A percentile compares a stretch with the other conserved stretches of the same genome.
These are phyloP conservation scores for Ammodytes marinus DNA, from an alignment of 2,113 vertebrate genomes.

Conservation along the genomic window DNA sequence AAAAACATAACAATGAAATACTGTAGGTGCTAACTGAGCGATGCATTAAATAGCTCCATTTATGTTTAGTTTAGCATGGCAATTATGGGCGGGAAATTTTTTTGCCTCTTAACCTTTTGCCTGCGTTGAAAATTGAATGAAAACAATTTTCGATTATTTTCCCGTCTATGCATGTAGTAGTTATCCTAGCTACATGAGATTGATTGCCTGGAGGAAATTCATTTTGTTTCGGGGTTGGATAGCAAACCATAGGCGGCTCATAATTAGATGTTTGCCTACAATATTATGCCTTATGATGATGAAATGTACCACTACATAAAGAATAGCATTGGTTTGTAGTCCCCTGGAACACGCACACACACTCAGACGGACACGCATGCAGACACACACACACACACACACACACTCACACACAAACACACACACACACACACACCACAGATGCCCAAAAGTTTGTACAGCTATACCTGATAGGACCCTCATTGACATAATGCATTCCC, in stretches of 20 bases:
- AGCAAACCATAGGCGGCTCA: conserved; percentile 1
- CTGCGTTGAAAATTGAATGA: background rate
- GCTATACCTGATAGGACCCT: too few species aligned
- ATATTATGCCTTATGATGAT: background rate
- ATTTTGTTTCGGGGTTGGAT: background rate
- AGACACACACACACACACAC: too few species aligned
- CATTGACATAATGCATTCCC: too few species aligned
- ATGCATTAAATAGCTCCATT: background rate
- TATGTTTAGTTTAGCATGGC: background rate
- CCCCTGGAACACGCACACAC: background rate
- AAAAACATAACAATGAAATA: background rate
- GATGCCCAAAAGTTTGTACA: too few species aligned
- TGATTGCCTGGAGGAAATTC: background rate
- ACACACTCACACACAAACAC: background rate
- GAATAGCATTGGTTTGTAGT: background rate
- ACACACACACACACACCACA: background rate
- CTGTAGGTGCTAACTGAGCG: background rate
- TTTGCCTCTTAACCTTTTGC: background rate
- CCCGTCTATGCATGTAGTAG: background rate
- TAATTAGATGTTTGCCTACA: conserved; percentile 17
- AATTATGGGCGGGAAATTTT: background rate
- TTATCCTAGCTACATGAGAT: background rate
- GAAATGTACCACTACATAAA: background rate
- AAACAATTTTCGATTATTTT: background rate
- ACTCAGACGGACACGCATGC: background rate